Conservation (phyloP, 2,888 invertebrate genomes). For the Neelides folsomi region DNA sequence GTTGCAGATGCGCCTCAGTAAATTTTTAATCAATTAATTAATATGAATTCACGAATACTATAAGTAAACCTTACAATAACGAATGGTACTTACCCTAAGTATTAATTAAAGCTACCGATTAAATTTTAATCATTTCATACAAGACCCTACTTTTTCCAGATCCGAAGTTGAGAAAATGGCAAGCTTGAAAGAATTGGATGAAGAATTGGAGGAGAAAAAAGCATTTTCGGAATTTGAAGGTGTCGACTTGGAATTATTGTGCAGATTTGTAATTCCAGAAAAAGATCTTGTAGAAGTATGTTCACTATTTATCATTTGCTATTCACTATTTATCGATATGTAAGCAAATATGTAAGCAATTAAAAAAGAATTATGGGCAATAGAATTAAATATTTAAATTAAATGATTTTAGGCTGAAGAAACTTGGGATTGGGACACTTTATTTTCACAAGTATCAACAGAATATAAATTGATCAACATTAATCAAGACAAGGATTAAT, state of each 20-base stretch:
- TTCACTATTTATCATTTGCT: no score
- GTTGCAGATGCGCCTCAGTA: slow-evolving; percentile 31
- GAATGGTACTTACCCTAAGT: neutral
- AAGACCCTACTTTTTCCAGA: neutral
- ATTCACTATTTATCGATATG: no score
- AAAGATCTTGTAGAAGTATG: slow-evolving; percentile 24
- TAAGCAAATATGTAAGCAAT: no score
- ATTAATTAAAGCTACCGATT: no score
- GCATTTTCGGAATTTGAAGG: slow-evolving; percentile 30
- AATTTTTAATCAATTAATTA: slow-evolving; percentile 1
- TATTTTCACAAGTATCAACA: no score
- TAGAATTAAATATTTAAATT: no score
- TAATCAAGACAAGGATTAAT: no score
- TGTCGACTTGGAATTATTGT: slow-evolving; percentile 23
- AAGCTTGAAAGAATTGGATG: slow-evolving; percentile 31
- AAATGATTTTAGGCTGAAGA: no score
- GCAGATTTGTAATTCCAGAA: slow-evolving; percentile 28
- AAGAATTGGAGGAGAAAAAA: slow-evolving; percentile 26
- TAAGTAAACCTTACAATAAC: neutral
- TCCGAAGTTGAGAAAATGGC: slow-evolving; percentile 29
- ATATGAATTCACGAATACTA: neutral
- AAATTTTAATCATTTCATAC: neutral
- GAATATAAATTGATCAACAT: no score
- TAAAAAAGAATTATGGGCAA: no score
- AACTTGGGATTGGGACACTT: no score